phyloP scores from a whole-genome alignment of 2,113 vertebrate species.

The Holacanthus passer region DNA sequence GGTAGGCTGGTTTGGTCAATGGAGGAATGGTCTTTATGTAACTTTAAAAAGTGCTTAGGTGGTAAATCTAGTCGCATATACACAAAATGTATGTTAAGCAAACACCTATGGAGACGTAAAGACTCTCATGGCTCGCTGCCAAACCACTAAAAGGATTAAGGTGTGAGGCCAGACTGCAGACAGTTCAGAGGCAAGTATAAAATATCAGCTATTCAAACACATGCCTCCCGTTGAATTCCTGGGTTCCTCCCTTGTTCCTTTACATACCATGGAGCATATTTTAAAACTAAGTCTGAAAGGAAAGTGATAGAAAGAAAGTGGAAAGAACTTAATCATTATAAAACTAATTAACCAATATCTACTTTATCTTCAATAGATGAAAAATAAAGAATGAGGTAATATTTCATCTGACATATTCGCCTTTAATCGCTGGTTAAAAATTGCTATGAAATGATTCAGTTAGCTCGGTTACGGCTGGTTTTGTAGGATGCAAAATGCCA shows the following conservation, averaged over 20 bases:
- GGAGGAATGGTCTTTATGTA: constrained; percentile 4
- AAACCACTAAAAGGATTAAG: constrained; percentile 63
- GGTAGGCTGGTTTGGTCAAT: neutral
- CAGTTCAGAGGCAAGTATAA: constrained; percentile 25
- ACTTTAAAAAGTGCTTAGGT: neutral
- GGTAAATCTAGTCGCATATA: constrained; percentile 33
- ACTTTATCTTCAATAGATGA: neutral
- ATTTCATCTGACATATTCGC: neutral
- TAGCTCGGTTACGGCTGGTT: neutral
- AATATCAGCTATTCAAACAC: constrained; percentile 44
- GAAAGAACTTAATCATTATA: neutral
- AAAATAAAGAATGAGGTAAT: neutral
- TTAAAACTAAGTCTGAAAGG: constrained; percentile 12
- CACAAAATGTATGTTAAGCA: constrained; percentile 36
- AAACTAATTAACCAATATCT: neutral
- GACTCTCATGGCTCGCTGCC: constrained; percentile 38
- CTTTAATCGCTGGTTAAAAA: neutral
- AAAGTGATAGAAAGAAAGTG: no score
- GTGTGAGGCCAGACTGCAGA: constrained; percentile 39
- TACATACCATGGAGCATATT: neutral
- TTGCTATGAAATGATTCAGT: constrained; percentile 1
- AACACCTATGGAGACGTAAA: constrained; percentile 35
- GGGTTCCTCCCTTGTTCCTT: constrained; percentile 36
- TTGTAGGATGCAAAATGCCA: neutral
- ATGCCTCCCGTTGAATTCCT: constrained; percentile 58